Evolutionary conservation across 1,140 invertebrate genomes (phyloP), one percentile per base, ranked within the genome.

Genomic region (Trachymyrmex cornetzi): DNA sequence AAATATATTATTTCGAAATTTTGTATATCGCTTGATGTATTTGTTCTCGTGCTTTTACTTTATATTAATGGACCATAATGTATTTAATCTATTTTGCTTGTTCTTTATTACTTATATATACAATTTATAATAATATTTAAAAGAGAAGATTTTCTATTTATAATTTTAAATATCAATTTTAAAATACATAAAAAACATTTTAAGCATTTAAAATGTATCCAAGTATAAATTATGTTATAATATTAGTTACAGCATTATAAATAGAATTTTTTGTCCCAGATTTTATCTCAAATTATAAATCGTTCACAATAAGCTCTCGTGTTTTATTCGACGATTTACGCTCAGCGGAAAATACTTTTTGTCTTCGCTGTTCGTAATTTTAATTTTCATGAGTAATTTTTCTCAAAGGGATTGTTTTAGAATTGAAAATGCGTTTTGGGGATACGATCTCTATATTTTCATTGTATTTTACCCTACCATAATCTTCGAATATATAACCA

Each of bases 341-440:
- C 38, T 64, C n/a, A 64, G 14, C 16, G 16, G 38, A 2, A 44
- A 9, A 44, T 44, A 44, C 1, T 44, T 77, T 9, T 77, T 30
- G 7, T 64, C 3, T 1, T 7, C 22, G 16, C 3, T 69, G n/a
- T 9, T 63, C 53, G n/a, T 80, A 53, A 69, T 34, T 53, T 80
- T n/a, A 34, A 11, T 48, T 64, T 44, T 53, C 27, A 22, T 3
- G n/a, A 34, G 4, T 19, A 53, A 14, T 44, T 67, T 53, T 53
- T 38, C 63, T 67, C 77, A 24, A n/a, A 30, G 64, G 48, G n/a
- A 14, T 69, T 80, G 77, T 55, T 9, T 3, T 24, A 80, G n/a
- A 80, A 69, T 38, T 69, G 63, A 38, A 69, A 67, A 80, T 2
- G 34, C 14, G 14, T 55, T 44, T 44, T 64, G 14, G 3, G 4